Evolutionary conservation across 1,140 invertebrate species (phyloP).

Genomic region (Halesus radiatus): DNA sequence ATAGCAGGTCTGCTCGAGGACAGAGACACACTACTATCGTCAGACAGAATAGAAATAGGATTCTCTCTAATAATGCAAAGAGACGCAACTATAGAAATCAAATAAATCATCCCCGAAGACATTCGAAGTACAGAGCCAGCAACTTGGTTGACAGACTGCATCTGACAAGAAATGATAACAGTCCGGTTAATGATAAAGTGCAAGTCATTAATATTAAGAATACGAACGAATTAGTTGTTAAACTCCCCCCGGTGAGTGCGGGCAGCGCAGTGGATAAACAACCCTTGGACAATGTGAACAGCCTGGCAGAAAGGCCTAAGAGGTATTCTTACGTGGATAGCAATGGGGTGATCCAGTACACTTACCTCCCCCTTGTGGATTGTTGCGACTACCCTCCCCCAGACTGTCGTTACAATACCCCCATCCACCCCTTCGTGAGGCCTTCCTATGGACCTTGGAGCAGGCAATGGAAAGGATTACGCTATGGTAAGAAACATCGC

Average conservation of each 20-base stretch:
- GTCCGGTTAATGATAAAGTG: not conserved
- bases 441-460: conserved; percentile 53
- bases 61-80: not conserved
- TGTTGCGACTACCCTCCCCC: conserved; percentile 48
- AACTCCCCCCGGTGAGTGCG: not conserved
- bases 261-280: not conserved
- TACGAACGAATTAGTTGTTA: not conserved
- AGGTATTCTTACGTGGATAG: conserved; percentile 48
- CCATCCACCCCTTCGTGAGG: not conserved
- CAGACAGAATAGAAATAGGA: not conserved
- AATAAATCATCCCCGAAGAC: not conserved
- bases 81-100: conserved; percentile 2
- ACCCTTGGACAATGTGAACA: not conserved
- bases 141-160: not conserved
- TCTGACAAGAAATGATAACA: not conserved
- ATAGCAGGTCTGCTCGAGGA: not conserved
- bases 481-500: conserved; percentile 45
- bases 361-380: conserved; percentile 29
- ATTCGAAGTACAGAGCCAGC: not conserved
- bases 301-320: conserved; percentile 28
- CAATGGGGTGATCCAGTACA: conserved; percentile 38
- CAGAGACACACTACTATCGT: not conserved
- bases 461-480: conserved; percentile 49
- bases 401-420: conserved; percentile 19
- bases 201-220: not conserved